Percentiles rank a stretch among this genome's conserved stretches.
Conservation (phyloP, 92 coral and sea anemone genomes). For the Desmophyllum pertusum region DNA sequence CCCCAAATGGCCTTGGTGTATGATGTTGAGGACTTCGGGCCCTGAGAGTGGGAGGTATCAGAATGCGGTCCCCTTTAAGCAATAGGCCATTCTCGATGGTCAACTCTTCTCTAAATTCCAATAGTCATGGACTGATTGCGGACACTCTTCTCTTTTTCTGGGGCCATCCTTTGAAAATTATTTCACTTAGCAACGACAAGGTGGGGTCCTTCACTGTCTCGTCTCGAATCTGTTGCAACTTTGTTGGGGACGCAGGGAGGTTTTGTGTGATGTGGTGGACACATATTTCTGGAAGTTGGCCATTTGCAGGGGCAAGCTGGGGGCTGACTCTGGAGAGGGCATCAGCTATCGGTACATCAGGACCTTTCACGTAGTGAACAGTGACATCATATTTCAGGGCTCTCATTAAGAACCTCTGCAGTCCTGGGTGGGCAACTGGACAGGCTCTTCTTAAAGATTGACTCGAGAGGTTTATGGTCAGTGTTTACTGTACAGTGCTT, state of each 20-base stretch:
- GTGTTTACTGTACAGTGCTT: constrained; percentile 51
- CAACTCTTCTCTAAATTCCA: constrained; percentile 32
- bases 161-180: constrained; percentile 53
- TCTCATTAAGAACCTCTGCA: constrained; percentile 29
- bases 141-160: constrained; percentile 50
- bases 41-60: constrained; percentile 16
- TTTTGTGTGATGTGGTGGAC: constrained; percentile 52
- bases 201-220: constrained; percentile 49
- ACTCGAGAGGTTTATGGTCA: constrained; percentile 64
- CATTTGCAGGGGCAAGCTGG: constrained; percentile 32
- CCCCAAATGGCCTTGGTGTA: constrained; percentile 55
- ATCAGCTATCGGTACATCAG: constrained; percentile 46
- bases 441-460: constrained; percentile 36
- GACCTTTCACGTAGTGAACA: constrained; percentile 60
- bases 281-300: constrained; percentile 45
- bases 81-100: constrained; percentile 36
- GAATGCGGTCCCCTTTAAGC: constrained; percentile 38
- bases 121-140: constrained; percentile 29
- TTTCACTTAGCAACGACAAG: constrained; percentile 43
- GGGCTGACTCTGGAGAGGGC: constrained; percentile 45
- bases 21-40: not conserved
- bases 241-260: constrained; percentile 58
- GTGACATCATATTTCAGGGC: constrained; percentile 31
- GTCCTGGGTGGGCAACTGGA: constrained; percentile 40
- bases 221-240: constrained; percentile 58